Evolutionary conservation across 2,113 vertebrate species (phyloP).

Genomic region (Psephotus haematonotus): DNA sequence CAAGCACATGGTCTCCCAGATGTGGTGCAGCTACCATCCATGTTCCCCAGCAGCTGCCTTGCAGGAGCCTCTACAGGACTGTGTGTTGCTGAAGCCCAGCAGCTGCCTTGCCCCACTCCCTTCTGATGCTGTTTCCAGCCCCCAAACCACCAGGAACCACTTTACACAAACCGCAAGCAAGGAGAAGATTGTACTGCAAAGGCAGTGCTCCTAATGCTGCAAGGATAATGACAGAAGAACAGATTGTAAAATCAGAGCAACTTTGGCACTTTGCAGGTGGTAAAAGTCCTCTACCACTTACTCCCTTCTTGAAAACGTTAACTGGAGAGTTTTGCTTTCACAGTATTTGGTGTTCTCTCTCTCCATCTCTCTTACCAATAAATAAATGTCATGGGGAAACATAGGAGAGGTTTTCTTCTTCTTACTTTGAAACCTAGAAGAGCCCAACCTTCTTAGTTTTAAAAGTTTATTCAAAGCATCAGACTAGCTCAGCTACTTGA

Average conservation of each 20-base stretch:
- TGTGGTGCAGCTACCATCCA: rapidly evolving
- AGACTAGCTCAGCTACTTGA: background rate
- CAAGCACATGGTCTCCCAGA: rapidly evolving
- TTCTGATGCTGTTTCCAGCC: background rate
- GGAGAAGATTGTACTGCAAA: background rate
- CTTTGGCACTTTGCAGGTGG: background rate
- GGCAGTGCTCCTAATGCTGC: background rate
- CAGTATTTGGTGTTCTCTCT: background rate
- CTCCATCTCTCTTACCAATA: background rate
- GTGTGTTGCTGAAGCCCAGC: background rate
- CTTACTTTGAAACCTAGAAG: background rate
- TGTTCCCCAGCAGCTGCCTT: background rate
- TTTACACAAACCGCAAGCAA: background rate
- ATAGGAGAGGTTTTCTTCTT: background rate
- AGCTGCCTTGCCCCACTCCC: background rate
- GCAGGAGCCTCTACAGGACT: background rate
- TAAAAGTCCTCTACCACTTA: background rate
- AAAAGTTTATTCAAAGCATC: background rate
- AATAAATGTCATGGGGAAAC: background rate
- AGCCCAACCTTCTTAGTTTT: background rate
- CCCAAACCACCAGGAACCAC: background rate
- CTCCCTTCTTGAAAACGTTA: background rate
- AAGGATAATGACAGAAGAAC: background rate
- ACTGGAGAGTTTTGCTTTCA: background rate
- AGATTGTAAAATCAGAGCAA: background rate